Conservation (phyloP, 2,113 vertebrate genomes). For the Lamprotornis superbus region DNA sequence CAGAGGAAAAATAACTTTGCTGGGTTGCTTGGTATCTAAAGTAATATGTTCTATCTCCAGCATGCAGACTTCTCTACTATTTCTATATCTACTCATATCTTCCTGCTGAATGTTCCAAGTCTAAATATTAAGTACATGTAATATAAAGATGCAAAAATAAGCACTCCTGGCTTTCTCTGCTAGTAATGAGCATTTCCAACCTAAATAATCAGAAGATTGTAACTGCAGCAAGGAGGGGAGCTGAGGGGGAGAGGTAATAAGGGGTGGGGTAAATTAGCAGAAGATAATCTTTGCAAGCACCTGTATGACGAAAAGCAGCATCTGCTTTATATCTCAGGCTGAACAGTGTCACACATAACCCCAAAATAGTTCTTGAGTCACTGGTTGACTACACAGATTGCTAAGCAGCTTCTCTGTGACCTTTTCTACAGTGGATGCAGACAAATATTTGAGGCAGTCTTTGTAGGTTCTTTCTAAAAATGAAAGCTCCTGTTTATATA, state of each 20-base stretch:
- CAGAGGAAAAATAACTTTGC: background rate
- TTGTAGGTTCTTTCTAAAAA: slow-evolving; percentile 63
- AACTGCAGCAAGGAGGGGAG: background rate
- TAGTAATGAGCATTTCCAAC: background rate
- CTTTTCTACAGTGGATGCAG: slow-evolving; percentile 42
- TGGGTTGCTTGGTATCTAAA: background rate
- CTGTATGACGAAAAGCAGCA: background rate
- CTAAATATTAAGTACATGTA: background rate
- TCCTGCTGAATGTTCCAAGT: background rate
- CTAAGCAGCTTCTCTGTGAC: slow-evolving; percentile 46
- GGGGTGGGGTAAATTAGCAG: background rate
- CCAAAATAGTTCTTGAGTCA: slow-evolving; percentile 42
- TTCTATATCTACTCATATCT: background rate
- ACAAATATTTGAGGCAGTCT: slow-evolving; percentile 47
- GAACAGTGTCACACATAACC: background rate
- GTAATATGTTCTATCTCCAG: background rate
- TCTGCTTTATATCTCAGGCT: background rate
- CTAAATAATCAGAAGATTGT: background rate
- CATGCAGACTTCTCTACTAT: background rate
- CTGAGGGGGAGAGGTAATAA: background rate
- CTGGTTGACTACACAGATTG: background rate
- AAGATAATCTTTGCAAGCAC: background rate
- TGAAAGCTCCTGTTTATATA: slow-evolving; percentile 35
- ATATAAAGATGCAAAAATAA: slow-evolving; percentile 44
- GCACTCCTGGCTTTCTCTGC: background rate